Conservation (phyloP, 1,140 invertebrate species). For the Drosophila orosa region DNA sequence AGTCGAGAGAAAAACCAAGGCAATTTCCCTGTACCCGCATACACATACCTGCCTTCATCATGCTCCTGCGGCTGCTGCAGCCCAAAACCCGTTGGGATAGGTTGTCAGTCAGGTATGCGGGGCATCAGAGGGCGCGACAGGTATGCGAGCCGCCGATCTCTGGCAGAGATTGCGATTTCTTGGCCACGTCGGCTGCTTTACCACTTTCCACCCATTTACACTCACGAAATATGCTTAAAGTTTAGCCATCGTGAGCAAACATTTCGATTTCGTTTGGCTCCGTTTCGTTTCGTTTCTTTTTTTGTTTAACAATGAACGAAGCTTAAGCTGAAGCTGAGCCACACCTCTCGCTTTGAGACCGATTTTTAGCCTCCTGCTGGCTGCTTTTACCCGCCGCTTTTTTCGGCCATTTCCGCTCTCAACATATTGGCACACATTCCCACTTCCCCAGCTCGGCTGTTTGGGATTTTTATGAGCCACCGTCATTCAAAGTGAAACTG, state of each 20-base stretch:
- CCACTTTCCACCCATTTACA: slow-evolving; percentile 68
- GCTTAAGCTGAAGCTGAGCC: slow-evolving; percentile 41
- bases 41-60: no score
- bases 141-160: slow-evolving; percentile 54
- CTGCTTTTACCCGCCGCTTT: slow-evolving; percentile 51
- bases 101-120: slow-evolving; percentile 54
- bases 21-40: slow-evolving; percentile 29
- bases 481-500: slow-evolving; percentile 54
- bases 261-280: slow-evolving; percentile 69
- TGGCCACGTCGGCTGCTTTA: slow-evolving; percentile 59
- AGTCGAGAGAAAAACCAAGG: slow-evolving; percentile 32
- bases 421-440: slow-evolving; percentile 79
- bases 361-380: slow-evolving; percentile 32
- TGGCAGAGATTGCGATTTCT: slow-evolving; percentile 68
- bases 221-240: slow-evolving; percentile 46
- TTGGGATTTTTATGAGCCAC: slow-evolving; percentile 47
- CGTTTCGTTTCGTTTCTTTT: slow-evolving; percentile 52
- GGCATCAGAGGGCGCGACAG: slow-evolving; percentile 47
- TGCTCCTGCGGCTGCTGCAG: slow-evolving; percentile 41
- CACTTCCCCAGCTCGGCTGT: slow-evolving; percentile 53
- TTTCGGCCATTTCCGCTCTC: slow-evolving; percentile 75
- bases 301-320: slow-evolving; percentile 39
- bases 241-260: slow-evolving; percentile 42
- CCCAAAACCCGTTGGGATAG: slow-evolving; percentile 79
- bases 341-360: slow-evolving; percentile 46